Percentiles rank a stretch among this genome's conserved stretches.
Conservation (phyloP, 2,113 vertebrate genomes). For the Clarias magur region DNA sequence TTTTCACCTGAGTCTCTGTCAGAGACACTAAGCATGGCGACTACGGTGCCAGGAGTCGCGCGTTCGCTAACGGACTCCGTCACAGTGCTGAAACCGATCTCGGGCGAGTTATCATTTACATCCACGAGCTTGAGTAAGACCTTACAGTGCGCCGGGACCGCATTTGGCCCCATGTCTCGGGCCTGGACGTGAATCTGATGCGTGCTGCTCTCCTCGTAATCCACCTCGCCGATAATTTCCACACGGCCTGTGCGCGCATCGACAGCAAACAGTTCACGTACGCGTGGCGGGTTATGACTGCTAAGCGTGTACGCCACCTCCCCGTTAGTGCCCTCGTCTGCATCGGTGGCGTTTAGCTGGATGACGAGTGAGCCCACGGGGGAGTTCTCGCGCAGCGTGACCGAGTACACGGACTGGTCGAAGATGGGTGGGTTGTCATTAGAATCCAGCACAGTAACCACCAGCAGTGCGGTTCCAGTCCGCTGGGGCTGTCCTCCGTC, state of each 20-base stretch:
- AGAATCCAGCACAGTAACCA: slow-evolving; percentile 92
- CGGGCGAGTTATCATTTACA: slow-evolving; percentile 94
- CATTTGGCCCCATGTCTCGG: slow-evolving; percentile 93
- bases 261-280: slow-evolving; percentile 84
- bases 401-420: slow-evolving; percentile 92
- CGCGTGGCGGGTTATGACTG: slow-evolving; percentile 87
- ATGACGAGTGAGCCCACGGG: slow-evolving; percentile 90
- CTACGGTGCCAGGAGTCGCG: slow-evolving; percentile 89
- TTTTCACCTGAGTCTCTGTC: slow-evolving; percentile 96
- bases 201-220: slow-evolving; percentile 92
- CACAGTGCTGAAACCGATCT: slow-evolving; percentile 96
- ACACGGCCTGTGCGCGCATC: slow-evolving; percentile 86
- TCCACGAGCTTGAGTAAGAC: slow-evolving; percentile 92
- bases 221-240: slow-evolving; percentile 89
- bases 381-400: slow-evolving; percentile 89
- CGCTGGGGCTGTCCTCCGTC: slow-evolving; percentile 90
- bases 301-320: slow-evolving; percentile 96
- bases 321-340: slow-evolving; percentile 94
- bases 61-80: slow-evolving; percentile 94
- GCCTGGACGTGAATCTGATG: slow-evolving; percentile 96
- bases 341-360: slow-evolving; percentile 93
- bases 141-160: slow-evolving; percentile 96
- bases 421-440: slow-evolving; percentile 97
- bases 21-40: slow-evolving; percentile 93
- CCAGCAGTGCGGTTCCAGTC: slow-evolving; percentile 94